Conservation (phyloP, 2,888 invertebrate species). For the Geotrupes spiniger region DNA sequence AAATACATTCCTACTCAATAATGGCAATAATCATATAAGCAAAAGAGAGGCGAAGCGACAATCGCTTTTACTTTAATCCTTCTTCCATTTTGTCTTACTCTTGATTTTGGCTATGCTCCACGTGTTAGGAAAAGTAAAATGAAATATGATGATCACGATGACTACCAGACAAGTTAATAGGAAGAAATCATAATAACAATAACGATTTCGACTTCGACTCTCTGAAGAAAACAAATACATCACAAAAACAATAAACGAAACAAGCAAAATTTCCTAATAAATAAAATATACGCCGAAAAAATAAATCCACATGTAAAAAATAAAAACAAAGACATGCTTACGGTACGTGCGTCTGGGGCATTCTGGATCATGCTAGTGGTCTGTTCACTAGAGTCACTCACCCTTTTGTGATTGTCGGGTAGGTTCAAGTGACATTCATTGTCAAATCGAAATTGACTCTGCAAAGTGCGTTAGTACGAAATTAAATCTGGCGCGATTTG, state of each 20-base stretch:
- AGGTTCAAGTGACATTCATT: constrained; percentile 98
- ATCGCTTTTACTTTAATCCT: too few species aligned
- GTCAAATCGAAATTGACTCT: constrained; percentile 99
- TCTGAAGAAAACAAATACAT: too few species aligned
- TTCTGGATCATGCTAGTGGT: constrained; percentile 46
- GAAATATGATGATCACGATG: too few species aligned
- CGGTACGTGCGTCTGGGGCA: constrained; percentile 53
- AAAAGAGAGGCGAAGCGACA: too few species aligned
- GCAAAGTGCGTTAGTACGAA: constrained; percentile 44
- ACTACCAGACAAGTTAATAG: too few species aligned
- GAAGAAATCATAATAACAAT: too few species aligned
- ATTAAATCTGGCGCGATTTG: background rate
- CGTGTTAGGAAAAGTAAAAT: too few species aligned
- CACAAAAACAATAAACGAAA: constrained; percentile 5
- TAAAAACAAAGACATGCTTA: constrained; percentile 56
- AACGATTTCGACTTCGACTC: too few species aligned
- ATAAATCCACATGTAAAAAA: constrained; percentile 20
- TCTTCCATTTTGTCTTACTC: too few species aligned
- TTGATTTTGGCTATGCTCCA: too few species aligned
- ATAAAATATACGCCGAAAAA: background rate
- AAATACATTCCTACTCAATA: too few species aligned
- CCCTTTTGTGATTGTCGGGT: constrained; percentile 98
- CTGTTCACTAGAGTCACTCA: constrained; percentile 62
- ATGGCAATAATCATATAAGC: too few species aligned
- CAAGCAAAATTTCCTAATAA: background rate